phyloP scores from a whole-genome alignment of 2,888 invertebrate species.

The Physocephala rufipes region DNA sequence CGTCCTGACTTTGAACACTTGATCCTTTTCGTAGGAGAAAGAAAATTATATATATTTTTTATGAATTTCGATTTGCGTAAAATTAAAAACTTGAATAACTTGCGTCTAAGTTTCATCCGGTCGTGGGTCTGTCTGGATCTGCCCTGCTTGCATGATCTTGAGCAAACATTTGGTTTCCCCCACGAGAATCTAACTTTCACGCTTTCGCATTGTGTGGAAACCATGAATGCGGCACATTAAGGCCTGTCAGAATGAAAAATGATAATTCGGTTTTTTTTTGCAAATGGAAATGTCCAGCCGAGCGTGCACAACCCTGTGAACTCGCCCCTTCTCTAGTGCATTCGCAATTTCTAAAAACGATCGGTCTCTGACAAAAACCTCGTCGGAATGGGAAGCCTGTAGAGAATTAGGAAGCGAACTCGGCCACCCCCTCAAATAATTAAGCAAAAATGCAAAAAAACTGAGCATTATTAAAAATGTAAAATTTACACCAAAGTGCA shows the following conservation, averaged over 20 bases:
- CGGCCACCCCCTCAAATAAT: conserved; percentile 1
- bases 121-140: too few relatives aligned
- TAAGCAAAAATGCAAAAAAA: conserved; percentile 20
- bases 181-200: not conserved
- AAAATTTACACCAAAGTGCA: conserved; percentile 23
- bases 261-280: not conserved
- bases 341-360: not conserved
- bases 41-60: too few relatives aligned
- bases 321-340: not conserved
- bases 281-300: not conserved
- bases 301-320: not conserved
- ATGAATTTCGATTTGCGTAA: too few relatives aligned
- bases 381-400: too few relatives aligned
- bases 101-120: too few relatives aligned
- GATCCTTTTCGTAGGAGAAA: too few relatives aligned
- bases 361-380: too few relatives aligned
- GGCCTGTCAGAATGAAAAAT: not conserved
- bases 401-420: not conserved
- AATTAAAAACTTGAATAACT: too few relatives aligned
- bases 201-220: not conserved
- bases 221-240: not conserved
- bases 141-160: not conserved
- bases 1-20: too few relatives aligned
- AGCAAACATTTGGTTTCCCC: not conserved
- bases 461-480: conserved; percentile 6